These are phyloP conservation scores for Caenorhabditis briggsae DNA, from an alignment of 1,140 invertebrate species.

Conservation along the genomic window DNA sequence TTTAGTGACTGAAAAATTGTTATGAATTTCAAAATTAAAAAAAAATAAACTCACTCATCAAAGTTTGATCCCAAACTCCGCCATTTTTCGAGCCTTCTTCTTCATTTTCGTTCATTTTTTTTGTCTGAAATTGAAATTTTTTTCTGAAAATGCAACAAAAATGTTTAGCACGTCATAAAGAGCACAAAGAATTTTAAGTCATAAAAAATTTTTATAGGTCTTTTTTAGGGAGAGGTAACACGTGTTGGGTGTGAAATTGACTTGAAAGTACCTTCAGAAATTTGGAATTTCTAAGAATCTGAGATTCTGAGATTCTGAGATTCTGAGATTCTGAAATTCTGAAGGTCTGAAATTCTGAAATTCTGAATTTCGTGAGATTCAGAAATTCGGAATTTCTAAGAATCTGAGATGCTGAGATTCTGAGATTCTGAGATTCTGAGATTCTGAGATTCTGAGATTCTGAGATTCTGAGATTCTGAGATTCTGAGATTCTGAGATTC, in stretches of 20 bases:
- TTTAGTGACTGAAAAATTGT: constrained; percentile 11
- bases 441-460: no score
- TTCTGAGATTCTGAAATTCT: no score
- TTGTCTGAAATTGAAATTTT: no score
- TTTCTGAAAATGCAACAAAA: neutral
- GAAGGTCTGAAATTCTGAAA: no score
- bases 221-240: constrained; percentile 68
- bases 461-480: no score
- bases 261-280: neutral
- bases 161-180: neutral
- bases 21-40: neutral
- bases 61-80: neutral
- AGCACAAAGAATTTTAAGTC: neutral
- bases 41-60: neutral
- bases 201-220: neutral
- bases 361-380: no score
- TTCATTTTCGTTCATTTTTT: neutral
- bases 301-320: no score
- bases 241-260: constrained; percentile 61
- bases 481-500: no score
- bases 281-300: no score
- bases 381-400: no score
- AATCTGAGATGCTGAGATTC: no score
- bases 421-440: no score
- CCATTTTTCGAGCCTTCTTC: neutral